Evolutionary conservation across 2,113 vertebrate species (phyloP).

Genomic region (Bufo gargarizans): DNA sequence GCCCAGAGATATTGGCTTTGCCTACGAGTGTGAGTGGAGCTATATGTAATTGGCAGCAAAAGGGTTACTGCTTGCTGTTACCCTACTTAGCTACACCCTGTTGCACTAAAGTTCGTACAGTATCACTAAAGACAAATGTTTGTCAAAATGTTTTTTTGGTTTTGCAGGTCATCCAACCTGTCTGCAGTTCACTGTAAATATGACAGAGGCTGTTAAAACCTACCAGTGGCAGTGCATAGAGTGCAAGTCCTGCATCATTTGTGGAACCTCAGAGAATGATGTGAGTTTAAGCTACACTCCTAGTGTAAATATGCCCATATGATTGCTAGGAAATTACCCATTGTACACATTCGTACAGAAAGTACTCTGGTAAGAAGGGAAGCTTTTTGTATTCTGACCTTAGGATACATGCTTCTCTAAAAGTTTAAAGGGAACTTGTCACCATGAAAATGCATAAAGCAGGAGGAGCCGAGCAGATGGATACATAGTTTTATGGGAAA

Average conservation of each 20-base stretch:
- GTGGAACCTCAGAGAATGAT: conserved; percentile 97
- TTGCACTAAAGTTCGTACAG: conserved; percentile 63
- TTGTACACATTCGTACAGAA: no score
- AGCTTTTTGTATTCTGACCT: no score
- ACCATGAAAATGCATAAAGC: no score
- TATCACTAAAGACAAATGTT: not conserved
- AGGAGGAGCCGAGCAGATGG: no score
- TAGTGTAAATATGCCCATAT: no score
- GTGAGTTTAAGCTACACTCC: conserved; percentile 71
- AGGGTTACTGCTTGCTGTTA: conserved; percentile 68
- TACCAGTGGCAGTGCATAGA: conserved; percentile 99
- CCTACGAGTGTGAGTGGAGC: conserved; percentile 54
- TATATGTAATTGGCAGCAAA: conserved; percentile 69
- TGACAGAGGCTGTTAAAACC: conserved; percentile 94
- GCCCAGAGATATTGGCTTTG: conserved; percentile 70
- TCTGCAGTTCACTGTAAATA: conserved; percentile 97
- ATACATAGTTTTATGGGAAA: no score
- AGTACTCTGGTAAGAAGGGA: no score
- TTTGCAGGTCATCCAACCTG: conserved; percentile 93
- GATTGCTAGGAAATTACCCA: no score
- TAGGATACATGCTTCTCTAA: no score
- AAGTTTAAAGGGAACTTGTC: no score
- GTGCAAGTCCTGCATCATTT: conserved; percentile 98
- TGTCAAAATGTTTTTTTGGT: conserved; percentile 62
- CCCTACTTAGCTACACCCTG: conserved; percentile 68